Percentiles rank a stretch among this genome's conserved stretches.
Conservation (phyloP, 2,888 invertebrate genomes). For the Drosophila monieri region DNA sequence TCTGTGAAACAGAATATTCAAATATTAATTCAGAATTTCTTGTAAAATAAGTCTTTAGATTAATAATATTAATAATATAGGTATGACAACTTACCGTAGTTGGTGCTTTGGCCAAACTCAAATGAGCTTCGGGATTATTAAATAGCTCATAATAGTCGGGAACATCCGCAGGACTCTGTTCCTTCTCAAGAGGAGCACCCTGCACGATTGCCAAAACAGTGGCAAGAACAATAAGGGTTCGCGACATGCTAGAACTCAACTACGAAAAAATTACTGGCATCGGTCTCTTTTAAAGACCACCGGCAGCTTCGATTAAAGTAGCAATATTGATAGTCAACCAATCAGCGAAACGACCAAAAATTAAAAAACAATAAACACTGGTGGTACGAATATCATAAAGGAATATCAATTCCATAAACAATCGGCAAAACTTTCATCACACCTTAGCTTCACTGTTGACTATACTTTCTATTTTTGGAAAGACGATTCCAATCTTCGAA, state of each 20-base stretch:
- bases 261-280: background rate
- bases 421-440: background rate
- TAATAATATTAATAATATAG: background rate
- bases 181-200: constrained; percentile 5
- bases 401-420: background rate
- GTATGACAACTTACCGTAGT: constrained; percentile 28
- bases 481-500: too few relatives aligned
- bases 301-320: background rate
- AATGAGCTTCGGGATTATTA: constrained; percentile 44
- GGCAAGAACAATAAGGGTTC: constrained; percentile 3
- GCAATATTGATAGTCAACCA: constrained; percentile 20
- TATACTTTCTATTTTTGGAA: background rate
- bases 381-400: constrained; percentile 6
- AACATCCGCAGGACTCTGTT: background rate
- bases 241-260: constrained; percentile 26
- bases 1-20: background rate
- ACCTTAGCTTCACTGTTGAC: background rate
- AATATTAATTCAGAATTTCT: too few relatives aligned
- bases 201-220: constrained; percentile 1
- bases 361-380: constrained; percentile 14
- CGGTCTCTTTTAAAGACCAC: constrained; percentile 18
- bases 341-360: constrained; percentile 1
- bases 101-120: constrained; percentile 24
- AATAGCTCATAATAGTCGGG: constrained; percentile 43
- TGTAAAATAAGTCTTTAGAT: too few relatives aligned